Evolutionary conservation across 2,888 invertebrate genomes (phyloP), one percentile per base, ranked within the genome.

Genomic region (Machimus rusticus): DNA sequence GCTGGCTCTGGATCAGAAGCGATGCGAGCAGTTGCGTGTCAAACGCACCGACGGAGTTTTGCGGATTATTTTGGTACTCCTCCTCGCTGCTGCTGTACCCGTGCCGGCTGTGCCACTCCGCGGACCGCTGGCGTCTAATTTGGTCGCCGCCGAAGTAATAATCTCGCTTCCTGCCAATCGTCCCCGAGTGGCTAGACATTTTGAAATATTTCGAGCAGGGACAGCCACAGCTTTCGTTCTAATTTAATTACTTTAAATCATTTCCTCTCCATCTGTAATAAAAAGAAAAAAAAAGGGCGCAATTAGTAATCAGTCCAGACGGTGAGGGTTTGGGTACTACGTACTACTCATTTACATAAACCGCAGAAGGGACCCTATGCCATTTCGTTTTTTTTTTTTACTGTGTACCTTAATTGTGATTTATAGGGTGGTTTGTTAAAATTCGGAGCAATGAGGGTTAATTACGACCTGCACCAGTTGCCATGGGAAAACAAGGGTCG

Each of bases 11-110:
- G 88, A 94, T 93, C 88, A 94, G 91, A 88, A 94, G 91, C 89
- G 94, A 94, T 51, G 94, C 94, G 90, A 94, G 92, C 89, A 94
- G 93, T 90, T 94, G 94, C 89, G 94, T 94, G 90, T 94, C 94
- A 89, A 94, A 92, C 16, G 89, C 88, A 39, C 89, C 89, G 85
- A 92, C 91, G 77, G 92, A 91, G 46, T 92, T 90, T 88, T 91
- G 92, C 46, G 92, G 92, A 88, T 92, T 92, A 89, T 92, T 92
- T 90, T 92, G 93, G 90, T 94, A 94, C 90, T 94, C 94, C 89
- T 94, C 94, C 89, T 94, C 94, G 90, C 94, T 94, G 90, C 94
- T 94, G 90, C 94, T 94, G 89, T 94, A 94, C 74, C 93, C 93
- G 88, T 94, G 93, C 85, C 92, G 90, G 89, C 94, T 94, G 84